Evolutionary conservation across 1,140 invertebrate species (phyloP).

Genomic region (Heliothis subflexa): DNA sequence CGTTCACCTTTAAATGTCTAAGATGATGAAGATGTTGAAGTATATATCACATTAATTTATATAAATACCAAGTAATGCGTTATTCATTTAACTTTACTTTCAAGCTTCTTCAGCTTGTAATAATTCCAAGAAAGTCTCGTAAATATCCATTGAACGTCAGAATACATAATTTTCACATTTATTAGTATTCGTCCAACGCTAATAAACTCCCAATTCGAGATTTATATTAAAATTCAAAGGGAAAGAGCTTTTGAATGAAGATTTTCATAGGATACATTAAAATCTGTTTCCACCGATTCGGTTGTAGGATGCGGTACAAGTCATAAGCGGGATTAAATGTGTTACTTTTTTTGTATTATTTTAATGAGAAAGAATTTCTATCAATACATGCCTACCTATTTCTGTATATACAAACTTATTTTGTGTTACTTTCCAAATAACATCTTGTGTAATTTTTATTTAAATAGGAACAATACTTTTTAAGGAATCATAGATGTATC

Average conservation of each 20-base stretch:
- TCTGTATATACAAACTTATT: too few relatives aligned
- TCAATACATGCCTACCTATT: too few relatives aligned
- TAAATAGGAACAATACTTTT: too few relatives aligned
- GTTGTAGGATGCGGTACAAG: slow-evolving; percentile 60
- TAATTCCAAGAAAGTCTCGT: background rate
- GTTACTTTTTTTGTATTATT: background rate
- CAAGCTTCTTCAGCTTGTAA: background rate
- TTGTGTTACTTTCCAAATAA: too few relatives aligned
- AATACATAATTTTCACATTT: slow-evolving; percentile 76
- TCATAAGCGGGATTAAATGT: slow-evolving; percentile 42
- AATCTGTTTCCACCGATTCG: slow-evolving; percentile 82
- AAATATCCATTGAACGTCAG: slow-evolving; percentile 41
- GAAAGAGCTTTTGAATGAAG: slow-evolving; percentile 75
- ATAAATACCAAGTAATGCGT: too few relatives aligned
- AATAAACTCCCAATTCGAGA: slow-evolving; percentile 80
- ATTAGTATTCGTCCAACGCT: slow-evolving; percentile 77
- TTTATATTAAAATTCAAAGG: slow-evolving; percentile 85
- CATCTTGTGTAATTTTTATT: too few relatives aligned
- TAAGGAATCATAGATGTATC: too few relatives aligned
- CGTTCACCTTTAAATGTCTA: too few relatives aligned
- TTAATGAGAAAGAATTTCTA: background rate
- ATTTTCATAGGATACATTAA: slow-evolving; percentile 86
- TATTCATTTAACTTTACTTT: too few relatives aligned
- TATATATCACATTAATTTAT: too few relatives aligned
- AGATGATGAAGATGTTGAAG: too few relatives aligned